Conservation (phyloP, 1,140 invertebrate genomes). For the Listronotus oregonensis region DNA sequence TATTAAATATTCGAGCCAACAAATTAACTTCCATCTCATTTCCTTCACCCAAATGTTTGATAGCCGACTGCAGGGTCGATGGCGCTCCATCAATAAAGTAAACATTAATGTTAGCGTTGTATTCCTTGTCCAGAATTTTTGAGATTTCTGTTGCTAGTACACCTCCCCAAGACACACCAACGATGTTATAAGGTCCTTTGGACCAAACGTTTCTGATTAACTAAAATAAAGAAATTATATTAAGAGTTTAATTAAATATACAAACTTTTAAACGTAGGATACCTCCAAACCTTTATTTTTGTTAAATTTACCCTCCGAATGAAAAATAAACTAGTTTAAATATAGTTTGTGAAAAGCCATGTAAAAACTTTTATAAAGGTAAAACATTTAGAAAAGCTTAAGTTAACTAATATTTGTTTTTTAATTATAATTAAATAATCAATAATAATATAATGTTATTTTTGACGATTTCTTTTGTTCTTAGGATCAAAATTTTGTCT, state of each 20-base stretch:
- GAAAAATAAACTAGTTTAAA: no score
- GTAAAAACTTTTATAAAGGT: no score
- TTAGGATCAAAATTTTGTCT: no score
- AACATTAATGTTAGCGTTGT: constrained; percentile 47
- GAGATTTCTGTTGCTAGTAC: constrained; percentile 52
- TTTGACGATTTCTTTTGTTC: no score
- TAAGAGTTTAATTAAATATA: background rate
- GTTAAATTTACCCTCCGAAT: no score
- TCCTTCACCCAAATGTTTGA: constrained; percentile 45
- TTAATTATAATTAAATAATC: no score
- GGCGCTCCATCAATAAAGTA: constrained; percentile 53
- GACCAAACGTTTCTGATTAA: constrained; percentile 49
- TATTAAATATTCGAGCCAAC: constrained; percentile 46
- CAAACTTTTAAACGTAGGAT: background rate
- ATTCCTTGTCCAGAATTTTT: constrained; percentile 44
- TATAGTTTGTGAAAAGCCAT: no score
- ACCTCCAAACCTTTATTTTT: background rate
- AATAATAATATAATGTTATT: no score
- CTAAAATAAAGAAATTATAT: constrained; percentile 35
- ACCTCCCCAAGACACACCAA: constrained; percentile 54
- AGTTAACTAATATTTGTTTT: no score
- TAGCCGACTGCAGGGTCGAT: constrained; percentile 46
- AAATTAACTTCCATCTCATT: constrained; percentile 44
- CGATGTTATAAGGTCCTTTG: constrained; percentile 51
- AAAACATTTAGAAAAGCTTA: no score